These are phyloP conservation scores for Atopsyche davidsoni DNA, from an alignment of 1,140 invertebrate species.

Conservation along the genomic window DNA sequence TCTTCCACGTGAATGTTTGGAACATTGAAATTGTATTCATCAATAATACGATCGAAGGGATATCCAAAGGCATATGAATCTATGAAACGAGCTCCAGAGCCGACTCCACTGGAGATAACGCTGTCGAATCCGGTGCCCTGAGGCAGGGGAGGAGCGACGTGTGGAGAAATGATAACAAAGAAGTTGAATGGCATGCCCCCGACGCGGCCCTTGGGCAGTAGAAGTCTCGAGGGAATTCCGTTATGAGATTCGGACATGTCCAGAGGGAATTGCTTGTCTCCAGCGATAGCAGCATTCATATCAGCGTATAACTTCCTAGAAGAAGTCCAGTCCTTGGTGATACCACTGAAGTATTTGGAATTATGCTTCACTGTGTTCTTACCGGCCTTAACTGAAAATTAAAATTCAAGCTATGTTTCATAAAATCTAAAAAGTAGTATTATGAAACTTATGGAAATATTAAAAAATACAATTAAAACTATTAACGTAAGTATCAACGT, in stretches of 20 bases:
- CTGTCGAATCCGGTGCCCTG: slow-evolving; percentile 36
- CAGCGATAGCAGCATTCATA: slow-evolving; percentile 32
- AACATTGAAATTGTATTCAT: slow-evolving; percentile 42
- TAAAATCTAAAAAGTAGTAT: not conserved
- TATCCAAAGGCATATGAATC: slow-evolving; percentile 59
- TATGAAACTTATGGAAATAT: not conserved
- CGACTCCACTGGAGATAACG: slow-evolving; percentile 36
- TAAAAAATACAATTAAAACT: not conserved
- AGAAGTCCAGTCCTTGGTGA: slow-evolving; percentile 40
- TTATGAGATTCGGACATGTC: slow-evolving; percentile 40
- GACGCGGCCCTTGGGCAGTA: slow-evolving; percentile 54
- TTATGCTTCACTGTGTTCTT: slow-evolving; percentile 52
- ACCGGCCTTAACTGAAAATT: slow-evolving; percentile 41
- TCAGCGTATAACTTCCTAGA: slow-evolving; percentile 37
- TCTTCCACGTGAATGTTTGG: slow-evolving; percentile 55
- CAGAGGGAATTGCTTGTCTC: slow-evolving; percentile 34
- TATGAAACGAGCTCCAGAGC: slow-evolving; percentile 35
- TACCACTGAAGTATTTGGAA: slow-evolving; percentile 48
- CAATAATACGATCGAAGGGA: slow-evolving; percentile 60
- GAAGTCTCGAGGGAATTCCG: slow-evolving; percentile 55
- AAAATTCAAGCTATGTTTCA: slow-evolving; percentile 8
- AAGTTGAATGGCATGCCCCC: slow-evolving; percentile 56
- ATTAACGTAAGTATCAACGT: not conserved
- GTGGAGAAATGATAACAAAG: slow-evolving; percentile 51
- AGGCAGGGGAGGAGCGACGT: slow-evolving; percentile 37